Evolutionary conservation across 2,888 invertebrate species (phyloP).

Genomic region (Protula sp.): DNA sequence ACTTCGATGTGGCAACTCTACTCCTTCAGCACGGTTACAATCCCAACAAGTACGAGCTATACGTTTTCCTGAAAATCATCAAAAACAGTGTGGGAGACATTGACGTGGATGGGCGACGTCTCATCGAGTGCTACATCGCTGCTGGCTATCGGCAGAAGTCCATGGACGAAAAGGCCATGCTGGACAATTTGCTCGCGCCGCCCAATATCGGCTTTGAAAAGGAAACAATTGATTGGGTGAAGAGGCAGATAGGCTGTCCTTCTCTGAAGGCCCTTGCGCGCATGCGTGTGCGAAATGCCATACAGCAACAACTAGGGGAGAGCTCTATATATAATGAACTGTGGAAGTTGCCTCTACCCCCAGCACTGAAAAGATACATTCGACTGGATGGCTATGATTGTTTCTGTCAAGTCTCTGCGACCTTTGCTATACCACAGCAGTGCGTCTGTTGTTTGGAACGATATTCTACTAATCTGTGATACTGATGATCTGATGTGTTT

Average conservation of each 20-base stretch:
- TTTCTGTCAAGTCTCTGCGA: not conserved
- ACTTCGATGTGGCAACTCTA: constrained; percentile 7
- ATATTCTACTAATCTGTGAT: too few relatives aligned
- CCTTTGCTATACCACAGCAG: not conserved
- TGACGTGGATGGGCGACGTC: constrained; percentile 2
- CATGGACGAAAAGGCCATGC: not conserved
- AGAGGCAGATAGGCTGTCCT: not conserved
- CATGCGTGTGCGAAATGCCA: not conserved
- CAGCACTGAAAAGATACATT: not conserved
- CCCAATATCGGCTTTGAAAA: constrained; percentile 3
- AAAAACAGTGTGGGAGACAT: constrained; percentile 7
- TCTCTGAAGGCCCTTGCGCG: not conserved
- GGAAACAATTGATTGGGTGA: not conserved
- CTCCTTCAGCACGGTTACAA: constrained; percentile 14
- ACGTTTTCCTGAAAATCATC: constrained; percentile 8
- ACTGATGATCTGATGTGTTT: too few relatives aligned
- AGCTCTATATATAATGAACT: not conserved
- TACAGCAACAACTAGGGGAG: not conserved
- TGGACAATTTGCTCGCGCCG: not conserved
- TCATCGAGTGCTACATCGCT: constrained; percentile 10
- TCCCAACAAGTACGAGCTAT: constrained; percentile 11
- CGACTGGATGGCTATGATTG: not conserved
- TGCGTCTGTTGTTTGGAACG: not conserved
- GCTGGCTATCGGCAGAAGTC: constrained; percentile 1
- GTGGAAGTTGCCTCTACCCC: not conserved